Percentiles rank a stretch among this genome's conserved stretches.
These are phyloP conservation scores for Drosophila paracracens DNA, from an alignment of 2,888 invertebrate genomes.

Conservation along the genomic window DNA sequence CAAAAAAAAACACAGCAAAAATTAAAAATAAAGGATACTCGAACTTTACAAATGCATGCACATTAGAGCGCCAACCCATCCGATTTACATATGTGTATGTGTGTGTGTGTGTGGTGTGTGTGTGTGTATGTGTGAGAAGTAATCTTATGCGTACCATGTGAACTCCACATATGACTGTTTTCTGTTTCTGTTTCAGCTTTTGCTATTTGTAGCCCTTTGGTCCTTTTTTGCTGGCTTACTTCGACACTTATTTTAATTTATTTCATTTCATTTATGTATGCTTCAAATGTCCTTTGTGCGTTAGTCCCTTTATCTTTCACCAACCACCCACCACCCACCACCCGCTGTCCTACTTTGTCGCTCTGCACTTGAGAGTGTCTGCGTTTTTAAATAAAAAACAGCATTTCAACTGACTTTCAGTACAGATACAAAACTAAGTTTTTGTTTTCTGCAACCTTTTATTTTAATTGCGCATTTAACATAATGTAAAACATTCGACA, in stretches of 20 bases:
- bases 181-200: constrained; percentile 8
- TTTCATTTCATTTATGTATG: constrained; percentile 74
- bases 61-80: constrained; percentile 65
- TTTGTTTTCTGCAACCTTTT: constrained; percentile 47
- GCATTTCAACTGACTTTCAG: constrained; percentile 46
- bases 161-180: constrained; percentile 54
- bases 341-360: background rate
- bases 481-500: constrained; percentile 22
- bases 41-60: constrained; percentile 82
- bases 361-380: constrained; percentile 18
- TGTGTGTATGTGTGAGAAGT: constrained; percentile 42
- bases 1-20: constrained; percentile 35
- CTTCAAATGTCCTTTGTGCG: constrained; percentile 67
- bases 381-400: constrained; percentile 74
- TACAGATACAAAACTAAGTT: background rate
- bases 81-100: constrained; percentile 40
- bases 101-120: constrained; percentile 21
- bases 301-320: constrained; percentile 8
- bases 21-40: constrained; percentile 66
- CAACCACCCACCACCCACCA: background rate
- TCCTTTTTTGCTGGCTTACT: constrained; percentile 68
- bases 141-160: constrained; percentile 75
- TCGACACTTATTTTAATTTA: constrained; percentile 79
- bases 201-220: constrained; percentile 45
- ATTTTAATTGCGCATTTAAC: constrained; percentile 62